A percentile compares a stretch with the other conserved stretches of the same genome.
These are phyloP conservation scores for Pilophorus perplexus DNA, from an alignment of 2,888 invertebrate genomes.

Conservation along the genomic window DNA sequence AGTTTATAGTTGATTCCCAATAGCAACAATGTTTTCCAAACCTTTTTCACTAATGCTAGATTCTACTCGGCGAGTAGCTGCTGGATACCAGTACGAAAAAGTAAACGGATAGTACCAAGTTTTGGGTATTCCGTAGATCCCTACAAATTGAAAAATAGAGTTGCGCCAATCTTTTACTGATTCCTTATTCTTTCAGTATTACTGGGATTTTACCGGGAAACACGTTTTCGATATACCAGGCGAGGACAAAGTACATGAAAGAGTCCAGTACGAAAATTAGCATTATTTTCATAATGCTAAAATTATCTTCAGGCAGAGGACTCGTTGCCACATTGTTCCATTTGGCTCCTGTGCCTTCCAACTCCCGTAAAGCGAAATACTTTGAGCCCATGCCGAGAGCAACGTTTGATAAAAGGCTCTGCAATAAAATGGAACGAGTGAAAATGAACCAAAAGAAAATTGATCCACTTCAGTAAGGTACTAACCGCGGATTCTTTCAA, in stretches of 20 bases:
- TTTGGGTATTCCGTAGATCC: slow-evolving; percentile 58
- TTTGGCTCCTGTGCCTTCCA: slow-evolving; percentile 64
- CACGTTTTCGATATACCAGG: slow-evolving; percentile 62
- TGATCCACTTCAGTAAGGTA: too few species aligned
- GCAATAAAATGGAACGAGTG: not conserved
- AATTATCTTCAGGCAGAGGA: slow-evolving; percentile 60
- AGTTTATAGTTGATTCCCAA: too few species aligned
- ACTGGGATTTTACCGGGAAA: slow-evolving; percentile 57
- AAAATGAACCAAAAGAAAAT: too few species aligned
- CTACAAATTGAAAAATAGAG: slow-evolving; percentile 51
- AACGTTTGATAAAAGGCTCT: slow-evolving; percentile 78
- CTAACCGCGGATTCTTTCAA: slow-evolving; percentile 25
- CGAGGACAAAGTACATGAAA: slow-evolving; percentile 55
- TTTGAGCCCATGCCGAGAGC: slow-evolving; percentile 77
- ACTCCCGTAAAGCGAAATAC: slow-evolving; percentile 69
- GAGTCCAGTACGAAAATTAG: slow-evolving; percentile 69
- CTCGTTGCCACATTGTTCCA: slow-evolving; percentile 63
- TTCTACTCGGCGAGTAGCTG: not conserved
- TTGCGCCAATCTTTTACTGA: too few species aligned
- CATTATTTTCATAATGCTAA: slow-evolving; percentile 62
- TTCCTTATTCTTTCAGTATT: not conserved
- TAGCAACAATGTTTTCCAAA: too few species aligned
- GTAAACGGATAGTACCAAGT: slow-evolving; percentile 60
- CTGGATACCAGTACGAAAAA: slow-evolving; percentile 55
- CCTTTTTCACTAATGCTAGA: slow-evolving; percentile 23